These are phyloP conservation scores for Etheostoma nigrum DNA, from an alignment of 2,797 vertebrate species.

Conservation along the genomic window DNA sequence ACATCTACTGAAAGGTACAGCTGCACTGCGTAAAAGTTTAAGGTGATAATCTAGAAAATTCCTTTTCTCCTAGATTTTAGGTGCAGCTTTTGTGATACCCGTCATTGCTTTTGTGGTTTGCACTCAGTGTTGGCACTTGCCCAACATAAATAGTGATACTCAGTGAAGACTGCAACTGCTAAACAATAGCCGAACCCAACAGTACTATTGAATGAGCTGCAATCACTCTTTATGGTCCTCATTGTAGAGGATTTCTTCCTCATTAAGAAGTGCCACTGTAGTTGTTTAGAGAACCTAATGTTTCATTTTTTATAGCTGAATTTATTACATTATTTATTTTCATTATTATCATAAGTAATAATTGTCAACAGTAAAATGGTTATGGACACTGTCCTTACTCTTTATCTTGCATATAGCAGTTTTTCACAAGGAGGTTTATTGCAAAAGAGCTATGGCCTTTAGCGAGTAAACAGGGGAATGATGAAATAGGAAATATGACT, in stretches of 20 bases:
- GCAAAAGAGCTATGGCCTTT: background rate
- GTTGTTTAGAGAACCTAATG: background rate
- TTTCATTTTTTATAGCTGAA: background rate
- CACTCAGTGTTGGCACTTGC: slow-evolving; percentile 4
- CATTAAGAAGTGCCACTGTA: background rate
- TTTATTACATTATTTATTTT: too few species aligned
- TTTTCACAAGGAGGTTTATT: background rate
- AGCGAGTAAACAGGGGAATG: background rate
- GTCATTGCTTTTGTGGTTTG: slow-evolving; percentile 31
- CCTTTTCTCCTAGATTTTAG: slow-evolving; percentile 13
- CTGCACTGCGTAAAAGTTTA: slow-evolving; percentile 44
- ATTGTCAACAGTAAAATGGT: background rate
- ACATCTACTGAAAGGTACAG: slow-evolving; percentile 63
- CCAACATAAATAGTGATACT: background rate
- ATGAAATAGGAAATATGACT: background rate
- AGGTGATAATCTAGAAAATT: slow-evolving; percentile 32
- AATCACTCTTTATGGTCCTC: background rate
- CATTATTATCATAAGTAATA: background rate
- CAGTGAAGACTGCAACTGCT: slow-evolving; percentile 6
- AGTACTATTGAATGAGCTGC: background rate
- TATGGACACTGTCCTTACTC: background rate
- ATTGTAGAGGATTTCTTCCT: background rate
- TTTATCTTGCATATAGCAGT: background rate
- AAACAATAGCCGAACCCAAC: background rate
- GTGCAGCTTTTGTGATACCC: slow-evolving; percentile 16